Percentiles rank a stretch among this genome's conserved stretches.
These are phyloP conservation scores for Nesogale talazaci DNA, from an alignment of 2,113 vertebrate species.

Conservation along the genomic window DNA sequence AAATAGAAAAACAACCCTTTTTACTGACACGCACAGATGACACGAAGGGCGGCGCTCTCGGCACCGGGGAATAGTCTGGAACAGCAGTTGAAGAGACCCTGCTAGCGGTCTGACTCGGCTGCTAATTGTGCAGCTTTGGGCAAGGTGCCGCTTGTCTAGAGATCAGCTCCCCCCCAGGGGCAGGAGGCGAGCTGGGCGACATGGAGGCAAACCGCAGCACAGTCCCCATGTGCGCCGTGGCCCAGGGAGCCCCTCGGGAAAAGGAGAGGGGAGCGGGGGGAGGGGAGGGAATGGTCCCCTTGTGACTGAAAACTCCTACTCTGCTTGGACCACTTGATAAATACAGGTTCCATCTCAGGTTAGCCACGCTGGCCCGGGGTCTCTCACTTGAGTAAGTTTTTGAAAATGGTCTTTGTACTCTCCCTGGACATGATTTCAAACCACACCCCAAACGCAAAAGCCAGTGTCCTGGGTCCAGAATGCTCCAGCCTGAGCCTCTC, in stretches of 20 bases:
- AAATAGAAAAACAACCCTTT: neutral
- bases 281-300: neutral
- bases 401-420: neutral
- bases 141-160: neutral
- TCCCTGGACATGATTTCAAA: neutral
- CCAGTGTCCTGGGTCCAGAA: slow-evolving; percentile 9
- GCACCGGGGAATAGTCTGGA: neutral
- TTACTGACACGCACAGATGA: neutral
- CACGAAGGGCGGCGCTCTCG: neutral
- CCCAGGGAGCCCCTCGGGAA: neutral
- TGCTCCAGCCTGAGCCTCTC: neutral
- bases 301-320: slow-evolving; percentile 9
- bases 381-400: neutral
- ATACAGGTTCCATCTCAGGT: neutral
- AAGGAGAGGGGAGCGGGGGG: neutral
- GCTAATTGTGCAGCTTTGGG: neutral
- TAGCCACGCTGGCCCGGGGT: neutral
- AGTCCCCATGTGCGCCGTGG: neutral
- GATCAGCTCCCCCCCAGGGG: fast-evolving
- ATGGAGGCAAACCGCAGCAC: neutral
- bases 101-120: neutral
- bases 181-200: neutral
- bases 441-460: neutral
- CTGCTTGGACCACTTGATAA: neutral
- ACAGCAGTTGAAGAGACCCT: neutral